Evolutionary conservation across 2,888 invertebrate genomes (phyloP), one percentile per base, ranked within the genome.

Genomic region (Dromius quadrimaculatus): DNA sequence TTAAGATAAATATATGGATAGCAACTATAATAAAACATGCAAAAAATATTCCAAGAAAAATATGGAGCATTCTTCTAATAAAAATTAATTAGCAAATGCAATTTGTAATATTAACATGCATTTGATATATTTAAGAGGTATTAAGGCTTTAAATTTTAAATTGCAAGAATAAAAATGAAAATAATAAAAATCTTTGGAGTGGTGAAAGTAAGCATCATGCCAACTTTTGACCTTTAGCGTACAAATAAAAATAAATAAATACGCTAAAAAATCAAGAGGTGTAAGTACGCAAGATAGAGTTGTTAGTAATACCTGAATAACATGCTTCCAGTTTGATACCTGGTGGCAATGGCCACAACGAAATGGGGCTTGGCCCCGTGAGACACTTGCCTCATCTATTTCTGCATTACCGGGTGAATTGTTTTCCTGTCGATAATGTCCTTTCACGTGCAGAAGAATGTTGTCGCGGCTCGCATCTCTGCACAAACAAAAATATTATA

Each of bases 281-380:
- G 71, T 71, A 62, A 71, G 71, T 71, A 68, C 36, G 71, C 65
- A 66, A 59, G 59, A 71, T 47, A 68, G 50, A 59, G 64, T 66
- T 71, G 83, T 84, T 84, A 84, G 83, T 84, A 84, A 81, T 87
- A 92, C 92, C 90, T 92, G 92, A 84, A 92, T 92, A 80, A 92
- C 92, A 86, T 92, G 92, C 87, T 92, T 92, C 92, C 92, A 92
- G 85, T 92, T 92, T 76, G 92, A 92, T 80, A 90, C 85, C 85
- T 92, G 92, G 84, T 90, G 90, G 85, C 92, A 92, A 84, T 91
- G 91, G 76, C 92, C 92, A 84, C 92, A 92, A 80, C 90, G 89
- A 73, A 84, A 85, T 78, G 87, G 87, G 81, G 86, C 86, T 79
- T 84, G 84, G 80, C 83, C 83, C 75, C 84, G 82, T 78, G 77